Evolutionary conservation across 2,113 vertebrate genomes (phyloP), one percentile per base, ranked within the genome.

Genomic region (Haliaeetus leucogaster): DNA sequence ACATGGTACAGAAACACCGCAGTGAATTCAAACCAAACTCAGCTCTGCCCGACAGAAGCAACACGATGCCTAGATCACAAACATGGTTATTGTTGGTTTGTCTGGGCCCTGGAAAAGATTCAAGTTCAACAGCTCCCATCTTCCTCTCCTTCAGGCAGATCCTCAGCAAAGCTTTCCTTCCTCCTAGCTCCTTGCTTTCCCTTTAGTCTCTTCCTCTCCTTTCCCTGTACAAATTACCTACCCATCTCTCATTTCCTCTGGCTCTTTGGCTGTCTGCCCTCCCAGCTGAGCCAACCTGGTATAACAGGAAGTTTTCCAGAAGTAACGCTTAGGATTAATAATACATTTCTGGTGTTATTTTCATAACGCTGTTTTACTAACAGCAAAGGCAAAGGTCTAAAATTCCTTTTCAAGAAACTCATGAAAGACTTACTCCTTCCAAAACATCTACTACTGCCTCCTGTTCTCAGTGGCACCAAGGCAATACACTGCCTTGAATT

Each of bases 391-490:
- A 88, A 82, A 86, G 68, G 65, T 70, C 70, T 73, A 82, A 82
- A 68, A 82, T 42, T 77, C 85, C 61, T 87, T 90, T 89, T 93
- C 34, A 63, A 90, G 66, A 43, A 90, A 68, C 79, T 42, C 86
- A 52, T 26, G 32, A 68, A 86, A 86, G 74, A 53, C n/a, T 93
- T 36, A 26, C 13, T 22, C 56, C 70, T 87, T 87, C 84, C 85
- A 90, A 92, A 88, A 93, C 68, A 93, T 55, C 76, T 89, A 67
- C 70, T 66, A 58, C 87, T 72, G 85, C 72, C 90, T 81, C 88
- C 88, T 73, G 71, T 17, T 87, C 91, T 87, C 86, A 77, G 78
- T 36, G 53, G 84, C 81, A 96, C 70, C 82, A 82, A 93, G 70
- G 78, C 78, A 91, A 85, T 55, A 70, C 27, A 7, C 61, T 45